These are phyloP conservation scores for Serrognathus titanus DNA, from an alignment of 2,888 invertebrate genomes.

Conservation along the genomic window DNA sequence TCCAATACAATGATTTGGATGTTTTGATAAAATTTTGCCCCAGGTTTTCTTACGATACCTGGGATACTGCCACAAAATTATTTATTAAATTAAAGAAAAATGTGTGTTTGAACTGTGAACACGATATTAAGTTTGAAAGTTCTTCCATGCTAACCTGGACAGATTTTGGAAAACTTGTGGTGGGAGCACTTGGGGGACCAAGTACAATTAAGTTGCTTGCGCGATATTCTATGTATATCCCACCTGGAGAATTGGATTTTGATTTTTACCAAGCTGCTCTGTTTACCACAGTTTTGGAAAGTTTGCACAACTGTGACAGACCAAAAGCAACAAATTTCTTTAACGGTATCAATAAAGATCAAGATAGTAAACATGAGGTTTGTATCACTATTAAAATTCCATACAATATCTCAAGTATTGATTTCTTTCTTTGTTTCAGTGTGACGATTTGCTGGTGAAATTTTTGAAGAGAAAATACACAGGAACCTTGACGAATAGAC, in stretches of 20 bases:
- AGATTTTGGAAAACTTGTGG: constrained; percentile 56
- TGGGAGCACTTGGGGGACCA: constrained; percentile 59
- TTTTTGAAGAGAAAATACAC: constrained; percentile 35
- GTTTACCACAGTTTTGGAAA: constrained; percentile 51
- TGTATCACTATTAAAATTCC: background rate
- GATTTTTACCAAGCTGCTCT: constrained; percentile 61
- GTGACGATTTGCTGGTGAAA: constrained; percentile 34
- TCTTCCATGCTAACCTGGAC: constrained; percentile 59
- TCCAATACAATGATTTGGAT: constrained; percentile 60
- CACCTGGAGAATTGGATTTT: constrained; percentile 56
- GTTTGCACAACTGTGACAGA: constrained; percentile 10
- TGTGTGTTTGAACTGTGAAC: constrained; percentile 61
- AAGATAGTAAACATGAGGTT: constrained; percentile 13
- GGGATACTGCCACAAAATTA: constrained; percentile 57
- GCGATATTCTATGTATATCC: constrained; percentile 55
- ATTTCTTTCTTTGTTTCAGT: constrained; percentile 32
- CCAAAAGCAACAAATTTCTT: constrained; percentile 16
- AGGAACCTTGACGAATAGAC: constrained; percentile 8
- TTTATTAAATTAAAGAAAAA: constrained; percentile 57
- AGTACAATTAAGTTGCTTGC: constrained; percentile 57
- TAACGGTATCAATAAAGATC: constrained; percentile 14
- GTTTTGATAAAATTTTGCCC: constrained; percentile 55
- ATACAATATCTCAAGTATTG: background rate
- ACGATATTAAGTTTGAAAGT: constrained; percentile 49
- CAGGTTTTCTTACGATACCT: constrained; percentile 57